A percentile compares a stretch with the other conserved stretches of the same genome.
Conservation (phyloP, 2,888 invertebrate species). For the Drosophila demipolita region DNA sequence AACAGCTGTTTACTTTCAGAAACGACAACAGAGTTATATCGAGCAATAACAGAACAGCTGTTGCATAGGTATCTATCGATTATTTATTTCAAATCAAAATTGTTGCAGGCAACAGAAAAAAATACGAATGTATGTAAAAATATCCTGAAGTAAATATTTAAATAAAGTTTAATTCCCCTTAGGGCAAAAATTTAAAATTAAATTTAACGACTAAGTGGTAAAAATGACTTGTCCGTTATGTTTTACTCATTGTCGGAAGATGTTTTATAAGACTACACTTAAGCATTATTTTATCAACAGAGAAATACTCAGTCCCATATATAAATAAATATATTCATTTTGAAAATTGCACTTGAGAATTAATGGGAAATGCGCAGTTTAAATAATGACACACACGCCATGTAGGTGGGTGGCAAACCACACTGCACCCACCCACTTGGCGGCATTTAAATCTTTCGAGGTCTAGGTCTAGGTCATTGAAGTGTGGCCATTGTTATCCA, state of each 20-base stretch:
- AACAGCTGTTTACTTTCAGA: background rate
- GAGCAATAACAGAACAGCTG: conserved; percentile 18
- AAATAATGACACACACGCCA: conserved; percentile 16
- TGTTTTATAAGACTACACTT: background rate
- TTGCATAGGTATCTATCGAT: conserved; percentile 11
- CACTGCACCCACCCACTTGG: conserved; percentile 22
- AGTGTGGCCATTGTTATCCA: conserved; percentile 46
- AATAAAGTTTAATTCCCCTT: background rate
- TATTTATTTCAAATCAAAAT: conserved; percentile 2
- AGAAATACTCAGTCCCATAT: background rate
- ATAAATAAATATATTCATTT: background rate
- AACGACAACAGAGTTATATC: background rate
- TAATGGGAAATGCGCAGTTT: conserved; percentile 39
- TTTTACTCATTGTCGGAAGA: background rate
- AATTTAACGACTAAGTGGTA: background rate
- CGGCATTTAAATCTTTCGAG: conserved; percentile 44
- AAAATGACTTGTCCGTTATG: background rate
- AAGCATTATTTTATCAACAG: background rate
- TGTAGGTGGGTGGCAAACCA: conserved; percentile 22
- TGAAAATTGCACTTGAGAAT: conserved; percentile 11
- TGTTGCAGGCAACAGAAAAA: background rate
- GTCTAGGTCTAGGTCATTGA: conserved; percentile 52
- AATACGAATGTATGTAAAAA: background rate
- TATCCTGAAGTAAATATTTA: background rate
- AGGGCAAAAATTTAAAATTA: background rate